phyloP scores from a whole-genome alignment of 2,113 vertebrate species.

The Globicephala melas region DNA sequence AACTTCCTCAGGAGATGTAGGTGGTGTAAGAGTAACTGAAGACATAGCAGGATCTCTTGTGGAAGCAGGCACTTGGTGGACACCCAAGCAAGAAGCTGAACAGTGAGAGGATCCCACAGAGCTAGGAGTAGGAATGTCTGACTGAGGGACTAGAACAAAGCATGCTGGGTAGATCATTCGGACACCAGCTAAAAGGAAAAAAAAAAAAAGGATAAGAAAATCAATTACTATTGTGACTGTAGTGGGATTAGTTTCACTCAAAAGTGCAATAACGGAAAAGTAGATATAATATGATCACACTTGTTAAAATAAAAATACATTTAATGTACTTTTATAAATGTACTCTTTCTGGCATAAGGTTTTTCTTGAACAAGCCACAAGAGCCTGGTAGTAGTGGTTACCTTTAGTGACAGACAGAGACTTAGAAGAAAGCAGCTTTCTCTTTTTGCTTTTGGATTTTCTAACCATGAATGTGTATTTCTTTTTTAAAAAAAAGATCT shows the following conservation, averaged over 20 bases:
- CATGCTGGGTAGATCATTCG: conserved; percentile 98
- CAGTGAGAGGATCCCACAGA: conserved; percentile 92
- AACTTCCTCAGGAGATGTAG: conserved; percentile 96
- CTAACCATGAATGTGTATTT: background rate
- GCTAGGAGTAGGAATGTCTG: conserved; percentile 92
- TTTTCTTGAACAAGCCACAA: background rate
- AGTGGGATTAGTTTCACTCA: background rate
- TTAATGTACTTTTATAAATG: conserved; percentile 23
- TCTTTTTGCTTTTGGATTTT: conserved; percentile 9
- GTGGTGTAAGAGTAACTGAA: conserved; percentile 96
- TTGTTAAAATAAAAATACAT: background rate
- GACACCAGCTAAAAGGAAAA: conserved; percentile 89
- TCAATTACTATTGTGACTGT: background rate
- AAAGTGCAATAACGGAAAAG: background rate
- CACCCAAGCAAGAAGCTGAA: conserved; percentile 91
- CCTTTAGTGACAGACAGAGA: background rate
- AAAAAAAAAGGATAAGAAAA: background rate
- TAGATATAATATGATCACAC: background rate
- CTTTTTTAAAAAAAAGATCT: background rate
- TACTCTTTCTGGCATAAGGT: background rate
- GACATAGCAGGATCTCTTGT: conserved; percentile 98
- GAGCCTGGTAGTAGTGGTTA: background rate
- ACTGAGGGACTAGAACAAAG: conserved; percentile 96
- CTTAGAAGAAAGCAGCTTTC: conserved; percentile 10
- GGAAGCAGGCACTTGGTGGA: conserved; percentile 96